These are phyloP conservation scores for Scelioninae gen. 1 DNA, from an alignment of 2,888 invertebrate species.

Conservation along the genomic window DNA sequence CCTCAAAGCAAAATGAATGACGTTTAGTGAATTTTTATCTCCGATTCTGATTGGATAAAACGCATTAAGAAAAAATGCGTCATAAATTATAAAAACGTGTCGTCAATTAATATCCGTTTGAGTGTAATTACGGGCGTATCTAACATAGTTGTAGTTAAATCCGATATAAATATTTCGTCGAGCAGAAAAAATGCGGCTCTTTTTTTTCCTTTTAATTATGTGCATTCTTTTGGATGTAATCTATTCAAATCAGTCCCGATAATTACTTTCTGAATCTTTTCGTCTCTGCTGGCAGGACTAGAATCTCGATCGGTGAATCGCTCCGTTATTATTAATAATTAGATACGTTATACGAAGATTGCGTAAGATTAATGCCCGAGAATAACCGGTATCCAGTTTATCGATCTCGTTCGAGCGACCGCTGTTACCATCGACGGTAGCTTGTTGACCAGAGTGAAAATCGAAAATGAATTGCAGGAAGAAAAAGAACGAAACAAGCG, in stretches of 20 bases:
- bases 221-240: conserved; percentile 67
- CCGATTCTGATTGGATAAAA: background rate
- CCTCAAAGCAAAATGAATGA: too few species aligned
- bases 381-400: conserved; percentile 77
- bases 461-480: conserved; percentile 71
- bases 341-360: conserved; percentile 77
- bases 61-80: conserved; percentile 16
- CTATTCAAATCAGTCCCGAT: conserved; percentile 66
- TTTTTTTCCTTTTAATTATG: conserved; percentile 51
- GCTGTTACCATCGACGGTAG: conserved; percentile 70
- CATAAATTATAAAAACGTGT: conserved; percentile 48
- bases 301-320: conserved; percentile 77
- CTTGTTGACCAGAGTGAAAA: conserved; percentile 73
- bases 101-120: conserved; percentile 54
- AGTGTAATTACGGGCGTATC: conserved; percentile 31
- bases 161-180: conserved; percentile 44
- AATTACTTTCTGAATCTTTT: conserved; percentile 66
- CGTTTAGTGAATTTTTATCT: too few species aligned
- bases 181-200: conserved; percentile 22
- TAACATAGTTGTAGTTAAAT: conserved; percentile 28
- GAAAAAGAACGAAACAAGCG: conserved; percentile 46
- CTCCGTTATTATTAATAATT: conserved; percentile 79
- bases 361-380: conserved; percentile 79
- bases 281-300: conserved; percentile 63
- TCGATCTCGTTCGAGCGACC: conserved; percentile 75